Evolutionary conservation across 2,797 vertebrate genomes (phyloP).

Genomic region (Falco columbarius): DNA sequence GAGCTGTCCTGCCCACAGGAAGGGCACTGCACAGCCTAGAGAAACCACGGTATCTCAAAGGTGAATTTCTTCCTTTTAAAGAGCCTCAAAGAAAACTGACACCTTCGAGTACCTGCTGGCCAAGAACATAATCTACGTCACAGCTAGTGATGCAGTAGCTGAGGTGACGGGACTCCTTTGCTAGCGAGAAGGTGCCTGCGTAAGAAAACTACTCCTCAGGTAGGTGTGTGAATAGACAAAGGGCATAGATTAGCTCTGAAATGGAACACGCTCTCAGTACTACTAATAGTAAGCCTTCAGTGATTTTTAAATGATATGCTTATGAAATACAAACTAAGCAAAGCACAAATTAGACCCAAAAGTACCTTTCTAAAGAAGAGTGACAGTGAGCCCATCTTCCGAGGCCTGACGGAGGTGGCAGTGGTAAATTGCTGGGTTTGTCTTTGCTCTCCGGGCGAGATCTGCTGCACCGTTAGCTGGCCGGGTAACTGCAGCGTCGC

Average conservation of each 20-base stretch:
- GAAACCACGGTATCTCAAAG: not conserved
- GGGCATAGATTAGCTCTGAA: not conserved
- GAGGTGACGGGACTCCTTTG: not conserved
- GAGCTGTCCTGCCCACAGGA: not conserved
- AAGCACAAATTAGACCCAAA: not conserved
- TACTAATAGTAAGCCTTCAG: no score
- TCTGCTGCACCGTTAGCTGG: constrained; percentile 73
- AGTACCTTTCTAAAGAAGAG: constrained; percentile 92
- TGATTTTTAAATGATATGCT: no score
- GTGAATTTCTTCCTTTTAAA: not conserved
- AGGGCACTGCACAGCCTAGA: not conserved
- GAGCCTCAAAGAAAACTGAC: not conserved
- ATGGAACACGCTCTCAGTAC: not conserved
- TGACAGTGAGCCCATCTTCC: constrained; percentile 83
- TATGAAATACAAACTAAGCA: not conserved
- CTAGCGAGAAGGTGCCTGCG: not conserved
- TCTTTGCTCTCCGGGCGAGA: constrained; percentile 70
- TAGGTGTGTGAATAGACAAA: not conserved
- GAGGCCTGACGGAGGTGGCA: not conserved
- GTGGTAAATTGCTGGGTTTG: not conserved
- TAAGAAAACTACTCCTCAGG: not conserved
- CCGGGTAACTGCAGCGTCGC: constrained; percentile 75
- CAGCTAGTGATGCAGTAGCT: rapidly evolving
- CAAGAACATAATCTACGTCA: not conserved
- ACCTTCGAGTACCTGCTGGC: not conserved